Conservation (phyloP, 1,140 invertebrate genomes). For the Ylistrum balloti region DNA sequence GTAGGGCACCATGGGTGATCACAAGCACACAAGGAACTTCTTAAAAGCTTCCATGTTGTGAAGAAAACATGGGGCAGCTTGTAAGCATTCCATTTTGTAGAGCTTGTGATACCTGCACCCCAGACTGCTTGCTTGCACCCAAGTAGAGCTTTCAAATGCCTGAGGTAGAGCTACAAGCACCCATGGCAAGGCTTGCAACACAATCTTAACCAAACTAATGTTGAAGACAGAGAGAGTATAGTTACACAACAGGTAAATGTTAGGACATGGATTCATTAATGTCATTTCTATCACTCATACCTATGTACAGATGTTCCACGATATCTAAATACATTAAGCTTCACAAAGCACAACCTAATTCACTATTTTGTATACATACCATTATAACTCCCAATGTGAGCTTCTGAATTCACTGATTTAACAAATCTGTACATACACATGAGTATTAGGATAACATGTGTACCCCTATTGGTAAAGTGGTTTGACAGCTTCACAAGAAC, state of each 20-base stretch:
- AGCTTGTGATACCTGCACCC: neutral
- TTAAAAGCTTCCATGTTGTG: neutral
- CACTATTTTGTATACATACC: neutral
- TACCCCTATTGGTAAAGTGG: neutral
- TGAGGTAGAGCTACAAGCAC: neutral
- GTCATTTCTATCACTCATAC: neutral
- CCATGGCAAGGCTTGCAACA: neutral
- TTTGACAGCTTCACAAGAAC: neutral
- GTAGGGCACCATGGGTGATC: neutral
- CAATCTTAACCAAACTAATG: constrained; percentile 1
- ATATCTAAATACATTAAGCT: neutral
- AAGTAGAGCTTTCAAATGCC: neutral
- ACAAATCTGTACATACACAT: neutral
- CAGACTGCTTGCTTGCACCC: constrained; percentile 12
- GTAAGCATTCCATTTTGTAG: too few relatives aligned
- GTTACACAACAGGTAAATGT: constrained; percentile 27
- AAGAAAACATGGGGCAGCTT: neutral
- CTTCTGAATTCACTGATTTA: neutral
- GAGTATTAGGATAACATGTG: neutral
- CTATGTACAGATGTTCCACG: neutral
- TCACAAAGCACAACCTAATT: neutral
- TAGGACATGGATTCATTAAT: neutral
- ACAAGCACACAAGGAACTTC: neutral
- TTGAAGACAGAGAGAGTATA: neutral
- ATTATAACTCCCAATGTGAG: neutral